Conservation (phyloP, 2,113 vertebrate genomes). For the Climacteris rufus region DNA sequence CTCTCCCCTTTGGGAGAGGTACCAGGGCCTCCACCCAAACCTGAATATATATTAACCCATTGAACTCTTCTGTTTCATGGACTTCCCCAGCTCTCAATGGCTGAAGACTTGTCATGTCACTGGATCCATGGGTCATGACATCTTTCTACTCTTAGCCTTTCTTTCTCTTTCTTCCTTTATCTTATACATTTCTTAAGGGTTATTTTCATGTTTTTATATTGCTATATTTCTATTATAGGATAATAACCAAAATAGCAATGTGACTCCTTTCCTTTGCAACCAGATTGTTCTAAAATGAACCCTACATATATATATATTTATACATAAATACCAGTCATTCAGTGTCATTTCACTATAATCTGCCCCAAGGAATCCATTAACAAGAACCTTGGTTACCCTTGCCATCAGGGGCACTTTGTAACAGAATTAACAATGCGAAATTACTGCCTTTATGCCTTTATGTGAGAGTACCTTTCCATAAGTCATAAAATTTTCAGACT, state of each 20-base stretch:
- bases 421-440: background rate
- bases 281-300: background rate
- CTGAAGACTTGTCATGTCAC: background rate
- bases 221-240: background rate
- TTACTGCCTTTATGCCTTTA: background rate
- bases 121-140: background rate
- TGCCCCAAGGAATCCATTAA: background rate
- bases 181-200: background rate
- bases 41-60: background rate
- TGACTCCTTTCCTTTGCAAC: background rate
- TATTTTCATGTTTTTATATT: background rate
- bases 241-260: background rate
- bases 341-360: background rate
- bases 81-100: background rate
- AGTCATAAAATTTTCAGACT: background rate
- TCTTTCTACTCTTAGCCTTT: background rate
- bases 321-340: background rate
- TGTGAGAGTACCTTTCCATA: background rate
- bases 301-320: background rate
- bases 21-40: accelerated
- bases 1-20: too few relatives aligned
- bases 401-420: background rate
- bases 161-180: background rate
- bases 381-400: background rate
- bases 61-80: background rate